Evolutionary conservation across 2,113 vertebrate genomes (phyloP).

Genomic region (Ia io): DNA sequence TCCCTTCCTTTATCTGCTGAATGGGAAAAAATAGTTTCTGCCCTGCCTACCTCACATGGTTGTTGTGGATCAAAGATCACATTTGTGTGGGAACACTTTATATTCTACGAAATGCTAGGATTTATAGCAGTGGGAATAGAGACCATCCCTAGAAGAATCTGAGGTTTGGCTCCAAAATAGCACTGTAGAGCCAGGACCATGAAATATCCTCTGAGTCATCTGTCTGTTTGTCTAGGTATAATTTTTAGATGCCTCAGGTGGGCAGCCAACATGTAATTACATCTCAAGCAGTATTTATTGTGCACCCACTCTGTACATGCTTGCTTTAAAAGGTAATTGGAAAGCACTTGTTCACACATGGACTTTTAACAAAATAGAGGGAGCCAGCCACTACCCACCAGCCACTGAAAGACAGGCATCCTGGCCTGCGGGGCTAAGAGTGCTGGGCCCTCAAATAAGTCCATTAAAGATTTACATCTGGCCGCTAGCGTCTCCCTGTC

Average conservation of each 20-base stretch:
- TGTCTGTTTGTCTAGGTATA: slow-evolving; percentile 59
- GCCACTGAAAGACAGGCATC: slow-evolving; percentile 38
- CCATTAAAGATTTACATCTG: background rate
- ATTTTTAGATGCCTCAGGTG: slow-evolving; percentile 59
- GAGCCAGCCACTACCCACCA: slow-evolving; percentile 58
- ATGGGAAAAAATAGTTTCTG: background rate
- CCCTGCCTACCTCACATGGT: background rate
- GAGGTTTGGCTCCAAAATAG: slow-evolving; percentile 30
- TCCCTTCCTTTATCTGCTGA: background rate
- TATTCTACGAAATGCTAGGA: background rate
- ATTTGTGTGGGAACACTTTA: background rate
- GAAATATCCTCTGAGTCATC: slow-evolving; percentile 57
- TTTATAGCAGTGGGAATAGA: background rate
- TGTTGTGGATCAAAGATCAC: background rate
- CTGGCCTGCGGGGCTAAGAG: slow-evolving; percentile 25
- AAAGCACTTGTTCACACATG: slow-evolving; percentile 63
- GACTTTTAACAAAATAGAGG: slow-evolving; percentile 37
- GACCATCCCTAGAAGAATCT: background rate
- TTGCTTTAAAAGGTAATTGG: slow-evolving; percentile 62
- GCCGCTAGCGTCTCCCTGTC: background rate
- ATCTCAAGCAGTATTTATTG: slow-evolving; percentile 67
- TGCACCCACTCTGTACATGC: slow-evolving; percentile 64
- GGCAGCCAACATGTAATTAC: slow-evolving; percentile 61
- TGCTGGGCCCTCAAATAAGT: background rate
- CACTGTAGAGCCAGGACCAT: slow-evolving; percentile 1